A percentile compares a stretch with the other conserved stretches of the same genome.
Evolutionary conservation across 2,888 invertebrate genomes (phyloP).

Genomic region (Erebia ligea): DNA sequence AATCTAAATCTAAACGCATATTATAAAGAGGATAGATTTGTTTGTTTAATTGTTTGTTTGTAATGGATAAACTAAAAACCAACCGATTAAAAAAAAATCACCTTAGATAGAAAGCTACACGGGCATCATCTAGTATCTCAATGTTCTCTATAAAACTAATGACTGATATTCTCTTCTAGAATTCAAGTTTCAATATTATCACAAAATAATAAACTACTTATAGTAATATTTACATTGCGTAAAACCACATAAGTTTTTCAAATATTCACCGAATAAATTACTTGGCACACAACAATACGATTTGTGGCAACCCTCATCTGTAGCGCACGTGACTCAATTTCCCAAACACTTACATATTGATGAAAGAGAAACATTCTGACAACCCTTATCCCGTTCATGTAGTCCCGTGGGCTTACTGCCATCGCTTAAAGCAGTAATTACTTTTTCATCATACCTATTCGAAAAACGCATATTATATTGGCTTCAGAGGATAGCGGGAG

Average conservation of each 20-base stretch:
- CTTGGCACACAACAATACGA: neutral
- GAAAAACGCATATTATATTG: too few species aligned
- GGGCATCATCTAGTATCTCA: too few species aligned
- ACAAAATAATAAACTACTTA: neutral
- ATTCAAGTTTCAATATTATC: neutral
- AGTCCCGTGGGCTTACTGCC: neutral
- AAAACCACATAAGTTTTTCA: neutral
- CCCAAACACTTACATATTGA: conserved; percentile 4
- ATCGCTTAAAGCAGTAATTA: too few species aligned
- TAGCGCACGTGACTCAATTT: conserved; percentile 14
- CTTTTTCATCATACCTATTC: too few species aligned
- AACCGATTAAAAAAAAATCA: too few species aligned
- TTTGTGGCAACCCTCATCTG: neutral
- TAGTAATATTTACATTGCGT: neutral
- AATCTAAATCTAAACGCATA: too few species aligned
- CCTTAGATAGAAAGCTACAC: too few species aligned
- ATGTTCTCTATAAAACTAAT: neutral
- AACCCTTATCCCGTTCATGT: conserved; percentile 8
- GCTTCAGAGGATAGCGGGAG: too few species aligned
- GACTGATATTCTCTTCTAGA: neutral
- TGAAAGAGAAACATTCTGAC: conserved; percentile 14
- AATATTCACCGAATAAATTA: neutral
- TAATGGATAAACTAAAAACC: too few species aligned
- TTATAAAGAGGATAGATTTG: too few species aligned
- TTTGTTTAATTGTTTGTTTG: too few species aligned